Evolutionary conservation across 1,140 invertebrate genomes (phyloP), one percentile per base, ranked within the genome.

Genomic region (Drosophila yakuba): DNA sequence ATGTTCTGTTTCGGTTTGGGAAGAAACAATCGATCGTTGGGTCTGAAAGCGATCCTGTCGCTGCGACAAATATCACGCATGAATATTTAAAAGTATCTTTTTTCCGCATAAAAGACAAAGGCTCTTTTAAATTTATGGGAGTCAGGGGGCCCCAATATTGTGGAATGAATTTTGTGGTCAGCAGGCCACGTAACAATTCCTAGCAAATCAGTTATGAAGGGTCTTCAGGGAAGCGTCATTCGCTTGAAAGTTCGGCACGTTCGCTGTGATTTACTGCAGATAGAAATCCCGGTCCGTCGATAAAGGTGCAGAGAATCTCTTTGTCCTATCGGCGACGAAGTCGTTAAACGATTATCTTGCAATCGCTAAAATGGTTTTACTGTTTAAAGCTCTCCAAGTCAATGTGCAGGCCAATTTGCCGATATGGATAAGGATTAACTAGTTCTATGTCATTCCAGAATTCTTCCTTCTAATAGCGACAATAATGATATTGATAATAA

Each of bases 61-160:
- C 84, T 88, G 81, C 79, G 83, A 88, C 83, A 88, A 88, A 88
- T 88, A 89, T 80, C 80, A 62, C 67, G 67, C 79, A 88, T 89
- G 83, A 88, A 89, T 88, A 88, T 88, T 88, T 89, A 89, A 88
- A 79, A 79, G 55, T 67, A 69, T 62, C 32, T 43, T 39, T 60
- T 56, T 73, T 66, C 60, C 47, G 39, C 63, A 62, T 59, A 54
- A 79, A 79, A 73, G 69, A 67, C 67, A 85, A 80, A 77, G 80
- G 59, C 62, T 64, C 35, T 4, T 7, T 56, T 35, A 77, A 71
- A 82, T 82, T 85, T 82, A 82, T 86, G 61, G 55, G 58, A 57
- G 39, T 58, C 54, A 58, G 28, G 3, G 36, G 52, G 8, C 23
- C 59, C 55, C 58, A 48, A 47, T 71, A 74, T 57, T 74, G 25